Evolutionary conservation across 2,113 vertebrate genomes (phyloP), one percentile per base, ranked within the genome.

Genomic region (Lepus europaeus): DNA sequence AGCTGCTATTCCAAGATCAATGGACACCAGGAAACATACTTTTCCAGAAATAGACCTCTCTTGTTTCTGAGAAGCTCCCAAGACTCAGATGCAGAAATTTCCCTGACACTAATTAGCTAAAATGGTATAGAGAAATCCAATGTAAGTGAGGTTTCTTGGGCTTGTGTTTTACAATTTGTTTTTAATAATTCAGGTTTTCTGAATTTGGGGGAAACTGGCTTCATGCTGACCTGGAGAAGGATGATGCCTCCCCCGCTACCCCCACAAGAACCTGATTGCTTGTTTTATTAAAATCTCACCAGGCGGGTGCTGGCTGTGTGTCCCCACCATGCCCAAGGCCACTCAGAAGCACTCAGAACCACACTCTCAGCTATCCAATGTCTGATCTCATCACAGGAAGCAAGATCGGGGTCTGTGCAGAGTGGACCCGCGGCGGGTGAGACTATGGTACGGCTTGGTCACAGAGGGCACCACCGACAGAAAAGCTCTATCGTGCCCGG

Each of bases 31-130:
- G 77, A 83, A 94, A 91, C 39, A 80, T 14, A 39, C 6, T 90
- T 91, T 89, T 81, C 76, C 66, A 86, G 93, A 97, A 96, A 83
- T 70, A 92, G 84, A 69, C 49, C 9, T 86, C 83, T 94, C 79
- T 61, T 73, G 63, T 22, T 53, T 93, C 79, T 89, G 39, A 95
- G n/a, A 96, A 89, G 36, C 36, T 92, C 68, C 6, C 12, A 90
- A 69, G 27, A 79, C 16, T 89, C 74, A 74, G 78, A 96, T 91
- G 97, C 63, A 85, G 83, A 77, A 66, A 80, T 16, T 88, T 53
- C 49, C 72, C 25, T 89, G 45, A 91, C 51, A 88, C 88, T 72
- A 45, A 77, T 78, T 78, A 89, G 92, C 39, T 82, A 90, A 77
- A 94, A 79, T 76, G 51, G 79, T 36, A 68, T 49, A 83, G 39